phyloP scores from a whole-genome alignment of 2,888 invertebrate genomes.

The Ferdinandea cuprea region DNA sequence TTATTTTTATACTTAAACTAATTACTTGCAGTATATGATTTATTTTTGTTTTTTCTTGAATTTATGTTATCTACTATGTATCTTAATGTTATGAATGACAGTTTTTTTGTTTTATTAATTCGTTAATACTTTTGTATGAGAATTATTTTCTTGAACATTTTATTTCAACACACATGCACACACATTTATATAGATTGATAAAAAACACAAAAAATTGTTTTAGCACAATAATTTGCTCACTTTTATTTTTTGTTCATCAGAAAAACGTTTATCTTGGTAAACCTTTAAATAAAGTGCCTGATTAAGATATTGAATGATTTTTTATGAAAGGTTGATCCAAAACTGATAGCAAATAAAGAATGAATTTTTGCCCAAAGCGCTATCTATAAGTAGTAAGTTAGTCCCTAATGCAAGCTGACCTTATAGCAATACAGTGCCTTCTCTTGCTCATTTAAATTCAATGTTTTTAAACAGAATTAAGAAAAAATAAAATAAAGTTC shows the following conservation, averaged over 20 bases:
- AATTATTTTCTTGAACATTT: constrained; percentile 62
- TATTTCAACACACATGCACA: constrained; percentile 64
- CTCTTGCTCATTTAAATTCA: too few species aligned
- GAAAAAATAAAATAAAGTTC: too few species aligned
- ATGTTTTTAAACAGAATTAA: too few species aligned
- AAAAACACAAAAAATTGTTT: constrained; percentile 22
- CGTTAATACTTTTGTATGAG: constrained; percentile 68
- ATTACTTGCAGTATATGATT: constrained; percentile 49
- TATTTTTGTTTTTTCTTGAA: constrained; percentile 53
- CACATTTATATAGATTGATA: constrained; percentile 55
- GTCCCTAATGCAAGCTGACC: too few species aligned
- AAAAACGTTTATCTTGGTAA: constrained; percentile 43
- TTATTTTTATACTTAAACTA: constrained; percentile 45
- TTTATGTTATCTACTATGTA: constrained; percentile 67
- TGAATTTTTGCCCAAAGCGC: too few species aligned
- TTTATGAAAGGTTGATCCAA: neutral
- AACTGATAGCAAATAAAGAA: too few species aligned
- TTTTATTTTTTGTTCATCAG: constrained; percentile 4
- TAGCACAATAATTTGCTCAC: constrained; percentile 11
- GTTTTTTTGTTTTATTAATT: constrained; percentile 45
- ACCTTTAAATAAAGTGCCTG: constrained; percentile 16
- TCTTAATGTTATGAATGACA: constrained; percentile 59
- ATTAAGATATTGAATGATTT: neutral
- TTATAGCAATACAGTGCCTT: too few species aligned
- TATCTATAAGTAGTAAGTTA: too few species aligned